A percentile compares a stretch with the other conserved stretches of the same genome.
phyloP scores from a whole-genome alignment of 2,888 invertebrate genomes.

The Antheraea yamamai region DNA sequence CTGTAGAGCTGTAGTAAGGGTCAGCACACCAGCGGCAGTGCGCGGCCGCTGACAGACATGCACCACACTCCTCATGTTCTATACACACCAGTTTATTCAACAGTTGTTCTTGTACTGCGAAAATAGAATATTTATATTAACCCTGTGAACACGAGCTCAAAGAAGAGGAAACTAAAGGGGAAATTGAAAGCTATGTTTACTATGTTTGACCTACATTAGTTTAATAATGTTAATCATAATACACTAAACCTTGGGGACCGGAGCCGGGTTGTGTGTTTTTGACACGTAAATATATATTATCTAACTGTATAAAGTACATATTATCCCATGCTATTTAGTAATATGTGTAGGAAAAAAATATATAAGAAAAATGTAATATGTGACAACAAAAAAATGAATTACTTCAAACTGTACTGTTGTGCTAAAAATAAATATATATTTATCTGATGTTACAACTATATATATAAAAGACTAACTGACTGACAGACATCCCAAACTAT shows the following conservation, averaged over 20 bases:
- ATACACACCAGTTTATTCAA: conserved; percentile 70
- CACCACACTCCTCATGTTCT: conserved; percentile 67
- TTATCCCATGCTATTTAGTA: background rate
- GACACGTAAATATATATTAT: background rate
- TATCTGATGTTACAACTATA: background rate
- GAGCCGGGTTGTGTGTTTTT: background rate
- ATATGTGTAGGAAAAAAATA: background rate
- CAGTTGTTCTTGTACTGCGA: conserved; percentile 57
- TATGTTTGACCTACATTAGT: background rate
- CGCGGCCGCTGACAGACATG: conserved; percentile 68
- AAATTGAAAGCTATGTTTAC: background rate
- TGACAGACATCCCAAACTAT: too few relatives aligned
- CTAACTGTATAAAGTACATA: background rate
- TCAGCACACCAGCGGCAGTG: conserved; percentile 79
- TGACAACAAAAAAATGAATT: background rate
- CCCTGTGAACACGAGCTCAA: background rate
- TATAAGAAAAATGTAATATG: background rate
- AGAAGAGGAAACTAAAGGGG: background rate
- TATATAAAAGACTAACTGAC: too few relatives aligned
- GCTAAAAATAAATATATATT: background rate
- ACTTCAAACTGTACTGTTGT: background rate
- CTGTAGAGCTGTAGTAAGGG: conserved; percentile 60
- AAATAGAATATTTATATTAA: conserved; percentile 9
- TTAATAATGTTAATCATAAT: background rate
- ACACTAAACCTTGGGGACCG: background rate